These are phyloP conservation scores for Cryptophagus acutangulus DNA, from an alignment of 2,888 invertebrate species.

Conservation along the genomic window DNA sequence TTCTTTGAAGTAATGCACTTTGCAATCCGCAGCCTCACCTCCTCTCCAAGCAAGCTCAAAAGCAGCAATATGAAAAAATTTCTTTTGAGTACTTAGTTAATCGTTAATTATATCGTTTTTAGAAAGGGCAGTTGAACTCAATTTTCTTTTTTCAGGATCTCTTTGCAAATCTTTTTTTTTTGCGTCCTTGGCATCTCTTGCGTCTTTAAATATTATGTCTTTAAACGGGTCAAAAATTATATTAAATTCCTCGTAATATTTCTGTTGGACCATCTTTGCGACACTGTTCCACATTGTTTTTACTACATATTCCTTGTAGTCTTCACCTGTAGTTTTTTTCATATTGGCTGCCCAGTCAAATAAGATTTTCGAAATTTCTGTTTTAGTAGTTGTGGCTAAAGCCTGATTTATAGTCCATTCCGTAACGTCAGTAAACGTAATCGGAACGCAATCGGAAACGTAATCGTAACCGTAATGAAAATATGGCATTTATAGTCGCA, in stretches of 20 bases:
- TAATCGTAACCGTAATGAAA: no score
- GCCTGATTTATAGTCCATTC: no score
- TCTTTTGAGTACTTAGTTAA: conserved; percentile 5
- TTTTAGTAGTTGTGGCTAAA: background rate
- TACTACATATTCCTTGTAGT: background rate
- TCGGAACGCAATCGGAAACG: no score
- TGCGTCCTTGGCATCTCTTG: background rate
- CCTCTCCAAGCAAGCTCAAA: conserved; percentile 10
- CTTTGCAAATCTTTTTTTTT: background rate
- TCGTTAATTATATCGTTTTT: background rate
- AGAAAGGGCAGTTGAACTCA: background rate
- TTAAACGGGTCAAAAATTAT: background rate
- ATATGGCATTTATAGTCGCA: no score
- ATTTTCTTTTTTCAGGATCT: background rate
- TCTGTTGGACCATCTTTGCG: background rate
- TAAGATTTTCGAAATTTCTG: background rate
- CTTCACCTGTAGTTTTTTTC: background rate
- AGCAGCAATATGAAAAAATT: conserved; percentile 6
- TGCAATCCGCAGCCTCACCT: conserved; percentile 4
- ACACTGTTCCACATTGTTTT: conserved; percentile 3
- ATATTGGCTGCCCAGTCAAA: background rate
- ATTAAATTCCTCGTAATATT: conserved; percentile 11
- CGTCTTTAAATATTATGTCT: background rate
- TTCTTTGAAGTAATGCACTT: background rate
- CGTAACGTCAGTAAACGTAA: no score